Evolutionary conservation across 2,113 vertebrate genomes (phyloP).

Genomic region (Gulo gulo): DNA sequence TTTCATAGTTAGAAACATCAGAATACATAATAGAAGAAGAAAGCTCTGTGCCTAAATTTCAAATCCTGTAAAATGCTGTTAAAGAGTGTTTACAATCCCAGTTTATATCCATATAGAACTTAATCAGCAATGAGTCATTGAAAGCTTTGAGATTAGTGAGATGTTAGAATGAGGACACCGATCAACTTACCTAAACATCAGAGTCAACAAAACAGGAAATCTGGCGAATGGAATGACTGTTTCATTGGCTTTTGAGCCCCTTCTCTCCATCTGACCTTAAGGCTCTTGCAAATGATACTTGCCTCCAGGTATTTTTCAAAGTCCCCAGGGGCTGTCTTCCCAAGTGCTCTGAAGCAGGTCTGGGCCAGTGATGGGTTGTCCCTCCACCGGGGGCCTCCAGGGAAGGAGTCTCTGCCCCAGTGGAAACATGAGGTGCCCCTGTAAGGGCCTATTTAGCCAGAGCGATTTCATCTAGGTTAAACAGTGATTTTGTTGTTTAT

Average conservation of each 20-base stretch:
- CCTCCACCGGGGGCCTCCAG: neutral
- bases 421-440: neutral
- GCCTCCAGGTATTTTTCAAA: neutral
- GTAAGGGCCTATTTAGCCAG: too few species aligned
- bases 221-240: neutral
- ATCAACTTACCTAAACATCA: neutral
- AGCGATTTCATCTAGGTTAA: too few species aligned
- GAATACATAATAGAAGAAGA: neutral
- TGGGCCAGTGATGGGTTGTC: neutral
- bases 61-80: neutral
- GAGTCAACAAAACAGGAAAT: neutral
- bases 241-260: neutral
- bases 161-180: neutral
- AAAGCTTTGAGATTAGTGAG: neutral
- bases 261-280: neutral
- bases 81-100: neutral
- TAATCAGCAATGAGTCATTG: neutral
- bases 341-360: neutral
- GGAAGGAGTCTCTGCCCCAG: neutral
- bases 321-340: neutral
- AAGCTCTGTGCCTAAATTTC: neutral
- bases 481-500: too few species aligned
- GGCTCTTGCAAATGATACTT: neutral
- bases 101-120: neutral
- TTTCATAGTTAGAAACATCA: constrained; percentile 17